Evolutionary conservation across 2,797 vertebrate species (phyloP).

Genomic region (Manis crassicaudata): DNA sequence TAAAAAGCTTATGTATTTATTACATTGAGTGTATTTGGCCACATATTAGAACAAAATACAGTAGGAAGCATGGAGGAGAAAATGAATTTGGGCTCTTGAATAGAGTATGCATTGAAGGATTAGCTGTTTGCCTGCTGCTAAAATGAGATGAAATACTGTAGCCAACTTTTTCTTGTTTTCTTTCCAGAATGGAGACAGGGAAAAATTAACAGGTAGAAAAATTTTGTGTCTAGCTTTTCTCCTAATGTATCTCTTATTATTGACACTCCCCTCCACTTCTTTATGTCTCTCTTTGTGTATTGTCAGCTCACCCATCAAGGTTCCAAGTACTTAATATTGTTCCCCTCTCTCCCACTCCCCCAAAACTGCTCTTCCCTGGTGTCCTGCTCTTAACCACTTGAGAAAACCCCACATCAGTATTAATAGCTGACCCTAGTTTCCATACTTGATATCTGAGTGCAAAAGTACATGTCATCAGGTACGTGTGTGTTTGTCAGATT

Average conservation of each 20-base stretch:
- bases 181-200: not conserved
- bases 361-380: not conserved
- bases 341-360: not conserved
- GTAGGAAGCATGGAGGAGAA: not conserved
- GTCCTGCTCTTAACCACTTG: not conserved
- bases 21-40: not conserved
- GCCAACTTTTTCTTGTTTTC: conserved; percentile 40
- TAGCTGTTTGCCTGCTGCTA: conserved; percentile 41
- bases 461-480: not conserved
- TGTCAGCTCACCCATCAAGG: not conserved
- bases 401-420: not conserved
- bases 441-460: not conserved
- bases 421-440: not conserved
- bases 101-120: not conserved
- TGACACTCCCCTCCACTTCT: not conserved
- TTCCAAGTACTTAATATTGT: not conserved
- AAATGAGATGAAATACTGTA: conserved; percentile 27
- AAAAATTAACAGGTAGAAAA: not conserved
- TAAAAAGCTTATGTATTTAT: conserved; percentile 16
- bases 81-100: not conserved
- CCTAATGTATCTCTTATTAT: not conserved
- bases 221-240: not conserved
- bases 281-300: not conserved
- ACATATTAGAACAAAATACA: not conserved
- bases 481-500: not conserved